A percentile compares a stretch with the other conserved stretches of the same genome.
Evolutionary conservation across 2,113 vertebrate genomes (phyloP).

Genomic region (Rhombomys opimus): DNA sequence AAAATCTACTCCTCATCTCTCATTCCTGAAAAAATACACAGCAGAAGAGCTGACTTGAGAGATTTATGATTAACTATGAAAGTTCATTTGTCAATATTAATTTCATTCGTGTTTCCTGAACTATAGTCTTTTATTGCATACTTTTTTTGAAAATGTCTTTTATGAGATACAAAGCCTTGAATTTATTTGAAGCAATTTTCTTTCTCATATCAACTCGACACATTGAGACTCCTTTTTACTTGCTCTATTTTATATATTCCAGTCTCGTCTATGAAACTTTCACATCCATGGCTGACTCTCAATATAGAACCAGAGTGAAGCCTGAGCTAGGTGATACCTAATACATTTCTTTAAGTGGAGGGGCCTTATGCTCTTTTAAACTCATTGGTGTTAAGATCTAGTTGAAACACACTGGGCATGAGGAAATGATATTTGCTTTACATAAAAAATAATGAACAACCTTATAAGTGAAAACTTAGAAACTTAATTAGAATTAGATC

Average conservation of each 20-base stretch:
- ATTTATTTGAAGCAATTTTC: constrained; percentile 37
- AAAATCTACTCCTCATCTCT: constrained; percentile 11
- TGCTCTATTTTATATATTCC: background rate
- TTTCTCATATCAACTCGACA: background rate
- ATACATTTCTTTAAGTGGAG: constrained; percentile 1
- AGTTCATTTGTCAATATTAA: constrained; percentile 51
- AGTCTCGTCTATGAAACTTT: background rate
- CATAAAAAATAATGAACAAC: constrained; percentile 55
- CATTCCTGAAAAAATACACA: constrained; percentile 19
- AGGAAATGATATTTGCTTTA: constrained; percentile 44
- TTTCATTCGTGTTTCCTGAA: constrained; percentile 53
- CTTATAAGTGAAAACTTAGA: constrained; percentile 28
- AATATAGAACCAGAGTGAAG: constrained; percentile 12
- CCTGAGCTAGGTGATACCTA: background rate
- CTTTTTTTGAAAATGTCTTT: constrained; percentile 59
- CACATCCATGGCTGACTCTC: background rate
- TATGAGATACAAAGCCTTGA: constrained; percentile 37
- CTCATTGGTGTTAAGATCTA: constrained; percentile 8
- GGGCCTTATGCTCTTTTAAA: background rate
- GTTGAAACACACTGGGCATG: constrained; percentile 12
- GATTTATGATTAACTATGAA: constrained; percentile 59
- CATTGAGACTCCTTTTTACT: background rate
- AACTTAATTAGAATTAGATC: constrained; percentile 29
- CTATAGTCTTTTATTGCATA: constrained; percentile 1
- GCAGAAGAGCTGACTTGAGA: constrained; percentile 44